phyloP scores from a whole-genome alignment of 2,888 invertebrate species.

The Lochmaea capreae region DNA sequence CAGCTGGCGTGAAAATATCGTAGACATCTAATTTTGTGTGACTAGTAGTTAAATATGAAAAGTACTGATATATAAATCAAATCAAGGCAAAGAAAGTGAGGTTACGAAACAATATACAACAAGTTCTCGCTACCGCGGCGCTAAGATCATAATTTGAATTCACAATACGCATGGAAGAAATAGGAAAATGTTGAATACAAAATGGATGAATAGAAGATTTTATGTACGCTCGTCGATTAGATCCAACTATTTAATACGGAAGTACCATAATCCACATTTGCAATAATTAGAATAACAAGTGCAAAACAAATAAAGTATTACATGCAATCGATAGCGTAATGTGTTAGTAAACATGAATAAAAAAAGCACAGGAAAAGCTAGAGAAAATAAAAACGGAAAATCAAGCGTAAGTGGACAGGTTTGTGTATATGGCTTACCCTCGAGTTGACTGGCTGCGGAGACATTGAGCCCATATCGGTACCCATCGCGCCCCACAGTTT shows the following conservation, averaged over 20 bases:
- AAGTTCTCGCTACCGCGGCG: too few relatives aligned
- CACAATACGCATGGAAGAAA: too few relatives aligned
- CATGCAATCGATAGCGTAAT: conserved; percentile 26
- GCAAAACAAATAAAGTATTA: not conserved
- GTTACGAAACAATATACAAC: too few relatives aligned
- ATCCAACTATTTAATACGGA: not conserved
- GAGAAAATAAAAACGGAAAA: conserved; percentile 46
- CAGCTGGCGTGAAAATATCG: not conserved
- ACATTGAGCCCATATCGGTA: conserved; percentile 68
- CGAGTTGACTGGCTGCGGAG: conserved; percentile 70
- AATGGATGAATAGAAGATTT: too few relatives aligned
- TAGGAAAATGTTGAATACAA: too few relatives aligned
- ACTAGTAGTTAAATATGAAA: too few relatives aligned
- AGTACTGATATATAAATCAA: too few relatives aligned
- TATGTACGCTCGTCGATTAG: not conserved
- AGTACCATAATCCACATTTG: not conserved
- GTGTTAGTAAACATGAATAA: conserved; percentile 27
- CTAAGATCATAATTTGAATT: too few relatives aligned
- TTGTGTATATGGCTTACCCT: conserved; percentile 69
- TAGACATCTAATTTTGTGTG: too few relatives aligned
- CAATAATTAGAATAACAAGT: too few relatives aligned
- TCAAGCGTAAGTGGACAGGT: conserved; percentile 57
- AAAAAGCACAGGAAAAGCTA: conserved; percentile 41
- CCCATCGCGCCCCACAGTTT: conserved; percentile 69
- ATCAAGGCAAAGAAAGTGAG: too few relatives aligned